phyloP scores from a whole-genome alignment of 2,797 vertebrate species.

The Onychomys torridus region DNA sequence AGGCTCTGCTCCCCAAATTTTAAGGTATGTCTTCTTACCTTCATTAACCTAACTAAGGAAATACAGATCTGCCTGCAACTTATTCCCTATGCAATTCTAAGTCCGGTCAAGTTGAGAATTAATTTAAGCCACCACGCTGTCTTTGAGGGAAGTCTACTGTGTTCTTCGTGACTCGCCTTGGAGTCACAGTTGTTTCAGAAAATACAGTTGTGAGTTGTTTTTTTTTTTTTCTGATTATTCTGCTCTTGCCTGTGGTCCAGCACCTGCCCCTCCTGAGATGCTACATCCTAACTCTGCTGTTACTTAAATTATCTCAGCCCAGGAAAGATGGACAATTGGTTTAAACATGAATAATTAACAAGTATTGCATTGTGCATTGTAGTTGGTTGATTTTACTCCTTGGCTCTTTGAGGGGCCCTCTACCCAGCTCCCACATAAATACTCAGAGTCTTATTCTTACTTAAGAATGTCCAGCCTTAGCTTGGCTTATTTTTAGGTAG shows the following conservation, averaged over 20 bases:
- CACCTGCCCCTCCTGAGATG: background rate
- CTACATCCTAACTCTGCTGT: fast-evolving
- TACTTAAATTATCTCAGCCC: background rate
- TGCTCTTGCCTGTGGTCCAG: background rate
- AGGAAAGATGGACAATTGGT: background rate
- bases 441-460: too few relatives aligned
- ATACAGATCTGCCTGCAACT: background rate
- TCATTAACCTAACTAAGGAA: background rate
- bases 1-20: background rate
- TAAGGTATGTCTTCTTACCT: background rate
- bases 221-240: background rate
- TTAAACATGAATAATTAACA: background rate
- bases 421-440: too few relatives aligned
- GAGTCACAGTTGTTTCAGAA: too few relatives aligned
- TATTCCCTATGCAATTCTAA: background rate
- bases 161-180: background rate
- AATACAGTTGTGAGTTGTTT: background rate
- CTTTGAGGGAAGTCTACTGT: background rate
- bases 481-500: too few relatives aligned
- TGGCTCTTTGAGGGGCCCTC: too few relatives aligned
- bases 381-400: too few relatives aligned
- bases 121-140: background rate
- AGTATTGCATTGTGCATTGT: background rate
- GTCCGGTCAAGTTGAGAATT: background rate
- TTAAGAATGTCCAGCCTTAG: too few relatives aligned